These are phyloP conservation scores for Drosophila meridiana DNA, from an alignment of 2,888 invertebrate genomes.

Conservation along the genomic window DNA sequence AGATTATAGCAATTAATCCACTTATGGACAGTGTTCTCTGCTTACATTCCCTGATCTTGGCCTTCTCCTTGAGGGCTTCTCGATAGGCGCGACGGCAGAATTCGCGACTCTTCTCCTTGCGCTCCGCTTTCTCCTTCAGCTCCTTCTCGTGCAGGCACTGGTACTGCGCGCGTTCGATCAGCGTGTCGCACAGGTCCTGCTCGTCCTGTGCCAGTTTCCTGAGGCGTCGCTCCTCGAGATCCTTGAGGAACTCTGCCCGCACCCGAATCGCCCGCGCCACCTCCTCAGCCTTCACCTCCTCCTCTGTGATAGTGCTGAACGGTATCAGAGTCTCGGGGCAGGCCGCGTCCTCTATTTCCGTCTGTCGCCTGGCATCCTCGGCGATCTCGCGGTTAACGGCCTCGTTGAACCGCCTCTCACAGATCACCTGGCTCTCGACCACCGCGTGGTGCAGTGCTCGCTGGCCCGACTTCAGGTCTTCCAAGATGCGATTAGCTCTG, in stretches of 20 bases:
- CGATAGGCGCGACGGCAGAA: constrained; percentile 45
- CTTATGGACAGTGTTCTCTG: neutral
- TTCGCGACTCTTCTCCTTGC: constrained; percentile 27
- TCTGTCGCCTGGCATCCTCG: constrained; percentile 37
- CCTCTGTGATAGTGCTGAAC: constrained; percentile 46
- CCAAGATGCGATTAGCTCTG: constrained; percentile 53
- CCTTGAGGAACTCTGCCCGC: constrained; percentile 43
- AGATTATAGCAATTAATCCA: neutral
- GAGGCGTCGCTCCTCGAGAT: constrained; percentile 46
- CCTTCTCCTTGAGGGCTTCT: constrained; percentile 51
- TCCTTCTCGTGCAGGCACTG: constrained; percentile 54
- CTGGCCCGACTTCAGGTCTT: constrained; percentile 55
- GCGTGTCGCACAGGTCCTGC: constrained; percentile 37
- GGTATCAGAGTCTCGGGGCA: constrained; percentile 58
- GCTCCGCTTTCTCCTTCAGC: constrained; percentile 20
- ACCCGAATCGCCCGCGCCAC: constrained; percentile 36
- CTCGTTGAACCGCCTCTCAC: constrained; percentile 47
- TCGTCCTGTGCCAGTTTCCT: constrained; percentile 26
- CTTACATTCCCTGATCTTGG: constrained; percentile 40
- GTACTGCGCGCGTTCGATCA: constrained; percentile 56
- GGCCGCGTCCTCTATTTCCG: constrained; percentile 34
- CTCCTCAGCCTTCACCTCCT: constrained; percentile 54
- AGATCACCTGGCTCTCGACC: constrained; percentile 48
- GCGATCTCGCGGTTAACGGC: constrained; percentile 56
- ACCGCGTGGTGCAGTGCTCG: constrained; percentile 48